Percentiles rank a stretch among this genome's conserved stretches.
These are phyloP conservation scores for Antigone vipio DNA, from an alignment of 2,113 vertebrate genomes.

Conservation along the genomic window DNA sequence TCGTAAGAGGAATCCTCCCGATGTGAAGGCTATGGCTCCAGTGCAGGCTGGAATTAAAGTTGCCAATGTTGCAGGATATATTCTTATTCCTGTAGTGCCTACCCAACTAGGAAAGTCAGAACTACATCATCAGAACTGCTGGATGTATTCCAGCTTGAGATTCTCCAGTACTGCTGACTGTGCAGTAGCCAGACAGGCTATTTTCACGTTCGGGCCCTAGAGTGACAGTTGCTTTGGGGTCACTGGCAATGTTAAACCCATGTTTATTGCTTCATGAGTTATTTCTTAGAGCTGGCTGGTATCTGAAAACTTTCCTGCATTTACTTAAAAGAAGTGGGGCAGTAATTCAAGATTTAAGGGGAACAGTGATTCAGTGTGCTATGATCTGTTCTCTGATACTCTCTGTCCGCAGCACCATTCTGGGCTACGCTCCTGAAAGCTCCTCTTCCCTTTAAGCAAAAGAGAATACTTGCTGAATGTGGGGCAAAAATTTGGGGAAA, in stretches of 20 bases:
- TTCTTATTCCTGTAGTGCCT: neutral
- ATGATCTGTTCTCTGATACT: neutral
- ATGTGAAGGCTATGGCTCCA: neutral
- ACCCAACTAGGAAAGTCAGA: neutral
- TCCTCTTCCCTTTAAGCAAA: neutral
- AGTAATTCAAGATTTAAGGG: neutral
- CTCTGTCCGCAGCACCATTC: neutral
- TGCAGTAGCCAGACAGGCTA: neutral
- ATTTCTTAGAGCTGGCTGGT: neutral
- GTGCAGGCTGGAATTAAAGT: neutral
- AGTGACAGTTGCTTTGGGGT: rapidly evolving
- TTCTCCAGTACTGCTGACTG: neutral
- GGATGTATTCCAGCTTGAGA: neutral
- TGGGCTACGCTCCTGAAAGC: neutral
- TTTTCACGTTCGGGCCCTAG: neutral
- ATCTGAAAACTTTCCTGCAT: neutral
- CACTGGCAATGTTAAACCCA: neutral
- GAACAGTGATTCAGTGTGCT: neutral
- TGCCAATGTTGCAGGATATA: neutral
- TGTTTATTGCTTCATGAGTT: neutral
- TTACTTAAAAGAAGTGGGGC: neutral
- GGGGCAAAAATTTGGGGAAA: neutral
- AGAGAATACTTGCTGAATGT: neutral
- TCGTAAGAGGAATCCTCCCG: neutral
- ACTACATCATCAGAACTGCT: neutral